Base-by-base conservation (phyloP, 2,113 vertebrate species). In the Grallaria varia region DNA sequence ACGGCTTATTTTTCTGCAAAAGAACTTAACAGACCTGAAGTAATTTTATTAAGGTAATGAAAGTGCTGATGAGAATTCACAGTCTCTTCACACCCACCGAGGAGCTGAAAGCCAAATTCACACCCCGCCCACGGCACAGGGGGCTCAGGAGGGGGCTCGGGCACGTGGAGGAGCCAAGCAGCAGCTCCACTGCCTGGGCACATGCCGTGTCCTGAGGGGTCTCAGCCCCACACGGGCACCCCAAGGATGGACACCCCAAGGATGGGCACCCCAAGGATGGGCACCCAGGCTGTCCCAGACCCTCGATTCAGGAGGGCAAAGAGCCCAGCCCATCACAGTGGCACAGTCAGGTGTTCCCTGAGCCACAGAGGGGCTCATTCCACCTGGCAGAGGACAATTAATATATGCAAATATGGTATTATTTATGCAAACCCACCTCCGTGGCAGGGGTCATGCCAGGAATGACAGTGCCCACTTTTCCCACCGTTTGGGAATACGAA, bases 11-110 rank as follows among this genome's bases (percentile, higher is more conserved):
- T 90, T 92, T 47, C 94, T 89, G 91, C 69, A 40, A 16, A 55
- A 90, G 85, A 80, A 37, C 68, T 81, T 47, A 66, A 84, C 56
- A 95, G 83, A 84, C 84, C 77, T 35, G 59, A 89, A 84, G 84
- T 84, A 47, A 95, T 94, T 89, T 87, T 84, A 92, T 93, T 95
- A 96, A 94, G 91, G 84, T 68, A 95, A 89, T 90, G 94, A 31
- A 93, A 92, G 69, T 25, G 49, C 79, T 87, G 91, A 42, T 71
- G 80, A 84, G 84, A 81, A 89, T 92, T 95, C 95, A 66, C 33
- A 92, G 91, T 37, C 87, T 89, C 77, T 94, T 93, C 84, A 78
- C 91, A 91, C 93, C 89, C 94, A 72, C 94, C 50, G 4, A 39
- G 0, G 15, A 93, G 84, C 75, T 84, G 84, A 82, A 72, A 85